Percentiles rank a stretch among this genome's conserved stretches.
Evolutionary conservation across 1,140 invertebrate genomes (phyloP).

Genomic region (Aplysia californica): DNA sequence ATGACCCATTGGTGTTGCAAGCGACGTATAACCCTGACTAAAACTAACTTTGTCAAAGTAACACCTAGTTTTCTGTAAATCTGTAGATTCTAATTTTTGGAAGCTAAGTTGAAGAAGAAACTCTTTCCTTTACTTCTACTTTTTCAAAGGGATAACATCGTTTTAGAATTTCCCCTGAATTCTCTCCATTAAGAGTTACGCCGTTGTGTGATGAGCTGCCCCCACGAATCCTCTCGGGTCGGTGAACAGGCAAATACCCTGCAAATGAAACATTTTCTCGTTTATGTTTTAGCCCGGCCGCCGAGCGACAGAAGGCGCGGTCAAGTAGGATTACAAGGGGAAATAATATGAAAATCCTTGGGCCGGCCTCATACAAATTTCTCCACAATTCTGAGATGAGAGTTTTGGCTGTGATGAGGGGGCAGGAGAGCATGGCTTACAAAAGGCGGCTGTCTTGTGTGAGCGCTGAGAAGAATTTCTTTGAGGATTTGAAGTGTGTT

Average conservation of each 20-base stretch:
- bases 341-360: constrained; percentile 13
- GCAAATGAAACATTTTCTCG: constrained; percentile 2
- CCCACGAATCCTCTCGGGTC: neutral
- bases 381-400: constrained; percentile 1
- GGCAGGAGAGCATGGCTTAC: neutral
- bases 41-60: no score
- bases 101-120: neutral
- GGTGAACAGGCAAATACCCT: neutral
- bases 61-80: neutral
- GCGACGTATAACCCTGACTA: no score
- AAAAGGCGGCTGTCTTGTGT: neutral
- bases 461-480: neutral
- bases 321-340: neutral
- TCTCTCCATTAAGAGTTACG: neutral
- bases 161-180: neutral
- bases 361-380: neutral
- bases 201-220: neutral
- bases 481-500: no score
- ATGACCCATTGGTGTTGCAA: no score
- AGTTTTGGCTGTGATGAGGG: neutral
- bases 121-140: neutral
- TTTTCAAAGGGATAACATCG: neutral
- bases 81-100: neutral
- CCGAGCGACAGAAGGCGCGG: neutral
- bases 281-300: neutral